Percentiles rank a stretch among this genome's conserved stretches.
phyloP scores from a whole-genome alignment of 2,888 invertebrate genomes.

The Caenorhabditis sp. region DNA sequence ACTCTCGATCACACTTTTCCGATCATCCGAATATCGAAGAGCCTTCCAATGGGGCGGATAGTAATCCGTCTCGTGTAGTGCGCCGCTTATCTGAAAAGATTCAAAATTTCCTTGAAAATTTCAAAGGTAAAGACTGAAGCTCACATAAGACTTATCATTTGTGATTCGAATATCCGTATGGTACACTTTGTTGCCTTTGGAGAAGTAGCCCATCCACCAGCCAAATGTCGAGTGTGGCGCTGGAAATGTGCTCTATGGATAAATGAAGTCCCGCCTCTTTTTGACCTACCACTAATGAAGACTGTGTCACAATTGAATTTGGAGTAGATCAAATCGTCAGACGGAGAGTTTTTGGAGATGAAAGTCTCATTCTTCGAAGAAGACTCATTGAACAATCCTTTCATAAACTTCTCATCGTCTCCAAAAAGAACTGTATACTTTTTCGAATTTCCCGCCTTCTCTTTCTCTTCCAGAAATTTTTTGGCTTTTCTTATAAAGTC shows the following conservation, averaged over 20 bases:
- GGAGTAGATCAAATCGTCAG: not conserved
- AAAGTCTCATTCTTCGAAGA: not conserved
- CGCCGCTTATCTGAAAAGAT: not conserved
- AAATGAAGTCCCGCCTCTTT: no score
- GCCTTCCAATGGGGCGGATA: not conserved
- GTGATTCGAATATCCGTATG: constrained; percentile 3
- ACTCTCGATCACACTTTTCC: not conserved
- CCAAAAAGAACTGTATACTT: not conserved
- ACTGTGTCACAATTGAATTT: constrained; percentile 1
- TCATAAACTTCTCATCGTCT: constrained; percentile 5
- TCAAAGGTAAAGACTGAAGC: not conserved
- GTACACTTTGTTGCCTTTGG: not conserved
- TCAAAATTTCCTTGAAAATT: no score
- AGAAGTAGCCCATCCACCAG: no score
- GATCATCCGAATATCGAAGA: not conserved
- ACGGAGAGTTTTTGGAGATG: no score
- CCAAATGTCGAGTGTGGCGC: not conserved
- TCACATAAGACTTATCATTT: not conserved
- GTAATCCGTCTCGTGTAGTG: not conserved
- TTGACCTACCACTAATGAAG: constrained; percentile 11
- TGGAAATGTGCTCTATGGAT: no score
- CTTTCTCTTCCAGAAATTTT: not conserved
- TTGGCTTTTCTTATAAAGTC: not conserved
- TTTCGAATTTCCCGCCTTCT: no score
- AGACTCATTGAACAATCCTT: not conserved